Evolutionary conservation across 2,797 vertebrate species (phyloP).

Genomic region (Lerista edwardsae): DNA sequence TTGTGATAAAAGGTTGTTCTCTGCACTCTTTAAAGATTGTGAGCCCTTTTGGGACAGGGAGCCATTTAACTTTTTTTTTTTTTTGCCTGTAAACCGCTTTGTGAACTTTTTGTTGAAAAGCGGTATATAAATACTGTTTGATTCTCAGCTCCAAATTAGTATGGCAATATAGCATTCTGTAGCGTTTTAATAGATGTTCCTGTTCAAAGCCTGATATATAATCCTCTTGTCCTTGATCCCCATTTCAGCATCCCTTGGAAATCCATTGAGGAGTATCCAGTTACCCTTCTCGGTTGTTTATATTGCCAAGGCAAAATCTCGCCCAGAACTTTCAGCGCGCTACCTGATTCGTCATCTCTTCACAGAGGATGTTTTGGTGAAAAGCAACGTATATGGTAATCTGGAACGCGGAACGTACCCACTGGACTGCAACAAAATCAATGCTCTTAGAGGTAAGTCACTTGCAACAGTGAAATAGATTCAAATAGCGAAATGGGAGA

Average conservation of each 20-base stretch:
- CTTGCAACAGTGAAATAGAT: background rate
- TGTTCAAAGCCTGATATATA: background rate
- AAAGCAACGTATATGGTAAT: conserved; percentile 79
- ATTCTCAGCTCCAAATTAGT: background rate
- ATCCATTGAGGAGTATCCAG: conserved; percentile 70
- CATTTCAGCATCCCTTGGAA: conserved; percentile 74
- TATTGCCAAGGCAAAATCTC: conserved; percentile 71
- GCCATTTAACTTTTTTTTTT: too few relatives aligned
- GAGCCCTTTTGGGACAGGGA: too few relatives aligned
- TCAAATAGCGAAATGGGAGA: too few relatives aligned
- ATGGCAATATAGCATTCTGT: background rate
- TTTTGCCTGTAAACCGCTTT: too few relatives aligned
- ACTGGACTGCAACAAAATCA: conserved; percentile 77
- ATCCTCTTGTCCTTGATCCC: conserved; percentile 14
- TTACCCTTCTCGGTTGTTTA: conserved; percentile 74
- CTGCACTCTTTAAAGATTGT: background rate
- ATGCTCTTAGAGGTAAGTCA: conserved; percentile 79
- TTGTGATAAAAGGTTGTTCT: background rate
- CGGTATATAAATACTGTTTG: too few relatives aligned
- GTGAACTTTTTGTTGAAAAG: too few relatives aligned
- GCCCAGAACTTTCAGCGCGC: conserved; percentile 77
- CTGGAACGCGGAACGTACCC: conserved; percentile 68
- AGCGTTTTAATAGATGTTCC: conserved; percentile 4
- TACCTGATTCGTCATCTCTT: conserved; percentile 81
- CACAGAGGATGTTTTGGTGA: conserved; percentile 77